Conservation (phyloP, 2,113 vertebrate species). For the Phalacrocorax pelagicus region DNA sequence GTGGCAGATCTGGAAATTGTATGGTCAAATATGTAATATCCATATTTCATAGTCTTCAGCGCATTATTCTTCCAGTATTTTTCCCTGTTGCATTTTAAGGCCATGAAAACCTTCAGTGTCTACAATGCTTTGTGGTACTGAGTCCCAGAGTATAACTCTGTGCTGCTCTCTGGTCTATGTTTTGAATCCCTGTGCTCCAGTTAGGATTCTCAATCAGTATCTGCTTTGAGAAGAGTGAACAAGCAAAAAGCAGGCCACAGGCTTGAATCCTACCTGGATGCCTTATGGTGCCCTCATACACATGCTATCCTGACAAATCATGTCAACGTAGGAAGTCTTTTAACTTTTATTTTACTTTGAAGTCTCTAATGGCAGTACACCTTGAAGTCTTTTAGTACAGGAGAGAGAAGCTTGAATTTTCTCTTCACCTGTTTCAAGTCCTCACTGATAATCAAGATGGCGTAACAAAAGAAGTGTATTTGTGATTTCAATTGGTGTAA, state of each 20-base stretch:
- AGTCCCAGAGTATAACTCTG: not conserved
- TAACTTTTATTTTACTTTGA: not conserved
- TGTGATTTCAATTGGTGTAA: not conserved
- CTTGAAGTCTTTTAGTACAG: not conserved
- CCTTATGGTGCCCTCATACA: not conserved
- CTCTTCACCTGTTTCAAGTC: not conserved
- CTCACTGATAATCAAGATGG: not conserved
- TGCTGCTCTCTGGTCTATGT: fast-evolving
- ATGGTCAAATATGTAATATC: not conserved
- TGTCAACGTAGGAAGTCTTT: not conserved
- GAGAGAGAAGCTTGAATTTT: not conserved
- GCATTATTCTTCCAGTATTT: not conserved
- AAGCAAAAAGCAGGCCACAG: not conserved
- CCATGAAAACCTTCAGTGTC: not conserved
- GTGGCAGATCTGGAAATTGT: not conserved
- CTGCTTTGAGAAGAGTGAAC: not conserved
- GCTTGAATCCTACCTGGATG: not conserved
- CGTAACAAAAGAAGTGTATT: not conserved
- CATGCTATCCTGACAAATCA: not conserved
- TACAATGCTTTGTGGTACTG: not conserved
- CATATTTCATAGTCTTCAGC: not conserved
- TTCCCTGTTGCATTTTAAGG: not conserved
- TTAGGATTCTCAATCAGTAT: not conserved
- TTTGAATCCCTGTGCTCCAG: not conserved
- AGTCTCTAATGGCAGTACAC: not conserved